Percentiles rank a stretch among this genome's conserved stretches.
Evolutionary conservation across 2,113 vertebrate genomes (phyloP).

Genomic region (Paraplagusia blochii): DNA sequence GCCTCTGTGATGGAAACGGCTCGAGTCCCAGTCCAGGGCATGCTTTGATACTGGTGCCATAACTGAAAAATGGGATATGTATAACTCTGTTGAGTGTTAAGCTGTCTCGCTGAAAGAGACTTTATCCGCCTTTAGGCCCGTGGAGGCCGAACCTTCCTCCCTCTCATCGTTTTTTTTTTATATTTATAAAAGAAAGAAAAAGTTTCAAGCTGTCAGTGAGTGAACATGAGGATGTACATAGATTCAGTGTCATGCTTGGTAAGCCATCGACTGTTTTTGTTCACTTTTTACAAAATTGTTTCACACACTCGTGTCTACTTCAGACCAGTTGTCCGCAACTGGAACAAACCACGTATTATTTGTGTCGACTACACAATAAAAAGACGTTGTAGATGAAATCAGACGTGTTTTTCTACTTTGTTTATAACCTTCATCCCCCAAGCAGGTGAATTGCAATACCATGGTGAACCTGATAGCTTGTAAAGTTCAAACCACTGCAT

Average conservation of each 20-base stretch:
- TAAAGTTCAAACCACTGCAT: no score
- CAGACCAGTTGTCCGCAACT: conserved; percentile 47
- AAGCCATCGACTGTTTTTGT: conserved; percentile 73
- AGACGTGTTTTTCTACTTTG: conserved; percentile 17
- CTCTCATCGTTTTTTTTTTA: conserved; percentile 70
- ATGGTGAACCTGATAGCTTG: no score
- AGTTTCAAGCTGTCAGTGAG: conserved; percentile 62
- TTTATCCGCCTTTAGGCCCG: conserved; percentile 64
- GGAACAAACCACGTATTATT: conserved; percentile 58
- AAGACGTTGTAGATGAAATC: conserved; percentile 61
- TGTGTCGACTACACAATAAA: conserved; percentile 77
- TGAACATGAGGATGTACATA: conserved; percentile 70
- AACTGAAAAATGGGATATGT: conserved; percentile 65
- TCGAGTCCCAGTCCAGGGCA: conserved; percentile 65
- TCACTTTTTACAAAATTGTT: conserved; percentile 67
- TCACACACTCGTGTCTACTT: conserved; percentile 65
- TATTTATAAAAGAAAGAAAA: conserved; percentile 74
- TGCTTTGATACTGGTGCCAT: conserved; percentile 77
- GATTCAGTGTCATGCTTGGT: conserved; percentile 60
- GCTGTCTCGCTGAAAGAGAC: conserved; percentile 78
- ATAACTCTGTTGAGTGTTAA: conserved; percentile 77
- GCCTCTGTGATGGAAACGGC: conserved; percentile 70
- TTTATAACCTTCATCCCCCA: no score
- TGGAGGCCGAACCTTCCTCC: conserved; percentile 49
- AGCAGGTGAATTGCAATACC: no score